Evolutionary conservation across 2,113 vertebrate species (phyloP), one percentile per base, ranked within the genome.

Genomic region (Cheilinus undulatus): DNA sequence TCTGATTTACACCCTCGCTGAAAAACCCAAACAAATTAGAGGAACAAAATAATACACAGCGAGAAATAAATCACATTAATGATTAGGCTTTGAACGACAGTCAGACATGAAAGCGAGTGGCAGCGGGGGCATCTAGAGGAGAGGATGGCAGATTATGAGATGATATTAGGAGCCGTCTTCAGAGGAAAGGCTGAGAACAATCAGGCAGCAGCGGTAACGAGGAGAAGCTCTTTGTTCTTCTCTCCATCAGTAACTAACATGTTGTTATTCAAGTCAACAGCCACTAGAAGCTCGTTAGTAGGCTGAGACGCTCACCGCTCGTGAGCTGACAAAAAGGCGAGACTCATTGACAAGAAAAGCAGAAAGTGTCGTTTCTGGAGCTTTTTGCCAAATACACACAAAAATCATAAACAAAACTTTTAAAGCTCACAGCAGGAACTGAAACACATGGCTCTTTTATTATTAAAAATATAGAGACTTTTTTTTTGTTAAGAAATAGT

Each of bases 51-150:
- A 87, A 91, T 70, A 90, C 80, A 79, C 86, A 79, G 76, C 61
- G 17, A 78, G 84, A 86, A 92, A 91, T 92, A 91, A 91, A 92
- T 93, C 88, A 88, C 77, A 73, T 87, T 88, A 92, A 92, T 86
- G 88, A 87, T 73, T 30, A 56, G 81, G 62, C 89, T 90, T 85
- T 86, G 89, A 87, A 87, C 75, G 53, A 78, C 86, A 85, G 67
- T 82, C 72, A 68, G 86, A 85, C 78, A 70, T 86, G 78, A 91
- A 90, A 85, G 83, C 10, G 38, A 58, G 82, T 46, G 75, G 82
- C 1, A 75, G 77, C 30, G 69, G 81, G 84, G 89, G 79, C 86
- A 89, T 87, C 63, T 78, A 77, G 86, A 90, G 80, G 81, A 89
- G 84, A 90, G 74, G 86, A 83, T 73, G 88, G 87, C 84, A 80